phyloP scores from a whole-genome alignment of 2,113 vertebrate species.

The Paramormyrops kingsleyae region DNA sequence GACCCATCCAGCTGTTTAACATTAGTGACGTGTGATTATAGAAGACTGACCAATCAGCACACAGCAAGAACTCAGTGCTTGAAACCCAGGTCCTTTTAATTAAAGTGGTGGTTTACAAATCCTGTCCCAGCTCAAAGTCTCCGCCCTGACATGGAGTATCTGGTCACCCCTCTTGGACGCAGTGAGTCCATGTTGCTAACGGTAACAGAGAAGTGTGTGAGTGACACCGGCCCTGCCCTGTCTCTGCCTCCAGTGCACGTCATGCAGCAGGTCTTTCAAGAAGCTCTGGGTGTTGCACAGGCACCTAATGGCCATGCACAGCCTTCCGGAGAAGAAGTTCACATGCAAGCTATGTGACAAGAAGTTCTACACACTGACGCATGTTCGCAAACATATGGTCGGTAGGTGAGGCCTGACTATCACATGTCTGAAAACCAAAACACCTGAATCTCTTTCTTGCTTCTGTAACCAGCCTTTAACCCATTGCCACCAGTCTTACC shows the following conservation, averaged over 20 bases:
- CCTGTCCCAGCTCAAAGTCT: neutral
- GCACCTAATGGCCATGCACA: slow-evolving; percentile 96
- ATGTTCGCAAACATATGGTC: slow-evolving; percentile 96
- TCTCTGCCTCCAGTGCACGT: slow-evolving; percentile 74
- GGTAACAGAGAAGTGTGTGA: neutral
- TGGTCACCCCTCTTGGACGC: neutral
- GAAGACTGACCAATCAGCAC: neutral
- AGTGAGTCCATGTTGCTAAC: neutral
- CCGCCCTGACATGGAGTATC: neutral
- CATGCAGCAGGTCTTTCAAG: slow-evolving; percentile 97
- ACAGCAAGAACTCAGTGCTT: neutral
- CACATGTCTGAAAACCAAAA: neutral
- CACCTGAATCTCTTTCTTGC: neutral
- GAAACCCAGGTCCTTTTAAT: neutral
- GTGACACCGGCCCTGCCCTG: neutral
- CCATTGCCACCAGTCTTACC: neutral
- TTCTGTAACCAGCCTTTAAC: neutral
- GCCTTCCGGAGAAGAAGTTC: slow-evolving; percentile 97
- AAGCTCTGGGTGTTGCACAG: slow-evolving; percentile 98
- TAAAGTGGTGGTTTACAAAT: neutral
- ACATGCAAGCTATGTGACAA: slow-evolving; percentile 98
- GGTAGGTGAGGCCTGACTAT: slow-evolving; percentile 57
- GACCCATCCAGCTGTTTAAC: neutral
- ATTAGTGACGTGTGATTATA: neutral
- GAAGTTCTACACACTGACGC: slow-evolving; percentile 99